Base-by-base conservation (phyloP, 1,140 invertebrate genomes). In the Bradysia coprophila region DNA sequence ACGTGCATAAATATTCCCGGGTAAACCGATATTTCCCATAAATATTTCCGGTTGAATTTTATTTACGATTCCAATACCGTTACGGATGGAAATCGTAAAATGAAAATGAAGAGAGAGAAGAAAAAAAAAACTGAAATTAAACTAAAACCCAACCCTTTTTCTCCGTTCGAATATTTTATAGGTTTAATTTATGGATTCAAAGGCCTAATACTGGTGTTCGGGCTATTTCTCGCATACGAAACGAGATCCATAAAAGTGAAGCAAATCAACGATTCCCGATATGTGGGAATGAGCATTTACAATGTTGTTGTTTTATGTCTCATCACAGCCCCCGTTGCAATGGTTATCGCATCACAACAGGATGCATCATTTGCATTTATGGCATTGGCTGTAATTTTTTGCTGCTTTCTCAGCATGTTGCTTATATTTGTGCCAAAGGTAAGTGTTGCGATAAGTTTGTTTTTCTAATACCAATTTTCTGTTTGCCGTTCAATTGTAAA, bases 281-380 rank as follows among this genome's bases (percentile, higher is more conserved):
- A 97, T 62, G 93, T 98, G 10, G 92, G 92, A 47, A 95, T 99
- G 89, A 91, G 91, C 49, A 97, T 98, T 54, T 98, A 98, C 66
- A 99, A 99, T 65, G 93, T 98, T 38, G 93, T 95, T 43, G 89
- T 98, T 20, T 71, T 98, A 11, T 96, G 92, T 59, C 65, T 98
- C 42, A 96, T 98, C 55, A 97, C 93, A 9, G 92, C 87, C 11
- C 94, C 94, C 0, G 93, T 98, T 28, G 90, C 88, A 10, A 76
- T 98, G 67, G 90, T 98, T 8, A 96, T 98, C 46, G 82, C 85
- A 41, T 88, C 85, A 46, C 93, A 98, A 57, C 90, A 96, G 59
- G 90, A 98, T 63, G 92, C 94, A 10, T 88, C 86, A 46, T 99
- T 93, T 62, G 88, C 88, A 13, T 98, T 99, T 63, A 85, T 96